Base-by-base conservation (phyloP, 2,797 vertebrate genomes). In the Pangasius sanitwongsei region DNA sequence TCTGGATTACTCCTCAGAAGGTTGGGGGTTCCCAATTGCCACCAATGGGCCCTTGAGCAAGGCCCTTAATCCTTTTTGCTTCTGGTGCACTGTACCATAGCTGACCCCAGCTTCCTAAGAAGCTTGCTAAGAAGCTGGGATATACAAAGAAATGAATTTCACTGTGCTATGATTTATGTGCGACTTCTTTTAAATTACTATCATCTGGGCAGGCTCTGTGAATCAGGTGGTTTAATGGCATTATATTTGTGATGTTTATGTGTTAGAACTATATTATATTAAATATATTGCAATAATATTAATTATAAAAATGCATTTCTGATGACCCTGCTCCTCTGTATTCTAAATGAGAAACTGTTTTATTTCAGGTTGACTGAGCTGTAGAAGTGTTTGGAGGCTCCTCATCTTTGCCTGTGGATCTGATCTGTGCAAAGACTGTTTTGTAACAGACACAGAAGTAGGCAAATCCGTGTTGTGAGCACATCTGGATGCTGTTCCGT, bases 401-500 rank as follows among this genome's bases (percentile, higher is more conserved):
- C 28, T 61, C 65, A 31, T 70, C 67, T 6, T 72, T 59, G 50
- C 50, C 78, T 48, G 53, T 48, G 65, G 80, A 72, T 72, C n/a
- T 59, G 34, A 48, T 61, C 53, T 48, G 53, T 59, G 53, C 59
- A 31, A 61, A n/a, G 80, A 74, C 87, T 83, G 65, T 37, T 75
- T 72, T 48, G 41, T 84, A 84, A 28, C 41, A 75, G 67, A 23
- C n/a, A 61, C 16, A 74, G 23, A 34, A n/a, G 44, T 41, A 25
- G 57, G 44, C 44, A 83, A 25, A 44, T 63, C 59, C 6, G 69
- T 50, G 37, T 18, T 15, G 4, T n/a, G 63, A 61, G 41, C 80
- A 75, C 87, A 75, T 61, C 28, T 25, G 89, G 92, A 94, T 87
- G 65, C 86, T 85, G 86, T 90, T 93, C 94, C 89, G 50, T 87